Conservation (phyloP, 2,797 vertebrate genomes). For the Halcyon smyrnensis region DNA sequence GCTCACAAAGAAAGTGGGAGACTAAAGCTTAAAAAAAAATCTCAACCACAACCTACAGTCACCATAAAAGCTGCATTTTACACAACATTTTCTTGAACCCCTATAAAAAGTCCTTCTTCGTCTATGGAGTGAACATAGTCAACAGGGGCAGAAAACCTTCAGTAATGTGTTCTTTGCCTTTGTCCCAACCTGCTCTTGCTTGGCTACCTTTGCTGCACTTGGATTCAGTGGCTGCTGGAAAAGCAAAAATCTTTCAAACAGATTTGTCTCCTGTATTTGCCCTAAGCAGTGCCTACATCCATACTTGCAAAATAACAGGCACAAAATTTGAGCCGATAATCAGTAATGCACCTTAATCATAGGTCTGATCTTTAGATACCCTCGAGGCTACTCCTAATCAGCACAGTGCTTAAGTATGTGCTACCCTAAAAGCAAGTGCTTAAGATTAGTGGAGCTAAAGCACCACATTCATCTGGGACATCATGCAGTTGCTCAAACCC, state of each 20-base stretch:
- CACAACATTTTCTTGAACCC: conserved; percentile 85
- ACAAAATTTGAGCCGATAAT: not conserved
- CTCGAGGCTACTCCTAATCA: not conserved
- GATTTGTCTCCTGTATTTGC: not conserved
- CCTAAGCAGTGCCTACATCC: not conserved
- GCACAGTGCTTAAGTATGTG: not conserved
- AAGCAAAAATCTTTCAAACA: not conserved
- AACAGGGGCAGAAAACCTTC: not conserved
- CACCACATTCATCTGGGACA: rapidly evolving
- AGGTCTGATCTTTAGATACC: not conserved
- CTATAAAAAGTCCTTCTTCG: conserved; percentile 31
- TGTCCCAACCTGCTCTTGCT: not conserved
- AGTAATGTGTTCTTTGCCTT: not conserved
- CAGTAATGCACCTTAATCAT: not conserved
- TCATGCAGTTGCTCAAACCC: not conserved
- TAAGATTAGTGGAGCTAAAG: not conserved
- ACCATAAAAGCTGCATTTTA: conserved; percentile 81
- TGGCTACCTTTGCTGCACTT: not conserved
- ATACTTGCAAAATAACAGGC: not conserved
- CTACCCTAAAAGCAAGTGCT: not conserved
- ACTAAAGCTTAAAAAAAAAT: conserved; percentile 74
- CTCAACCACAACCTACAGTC: conserved; percentile 78
- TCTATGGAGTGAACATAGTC: not conserved
- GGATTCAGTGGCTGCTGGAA: not conserved
- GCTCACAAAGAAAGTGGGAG: conserved; percentile 76